Conservation (phyloP, 2,113 vertebrate genomes). For the Camelus dromedarius region DNA sequence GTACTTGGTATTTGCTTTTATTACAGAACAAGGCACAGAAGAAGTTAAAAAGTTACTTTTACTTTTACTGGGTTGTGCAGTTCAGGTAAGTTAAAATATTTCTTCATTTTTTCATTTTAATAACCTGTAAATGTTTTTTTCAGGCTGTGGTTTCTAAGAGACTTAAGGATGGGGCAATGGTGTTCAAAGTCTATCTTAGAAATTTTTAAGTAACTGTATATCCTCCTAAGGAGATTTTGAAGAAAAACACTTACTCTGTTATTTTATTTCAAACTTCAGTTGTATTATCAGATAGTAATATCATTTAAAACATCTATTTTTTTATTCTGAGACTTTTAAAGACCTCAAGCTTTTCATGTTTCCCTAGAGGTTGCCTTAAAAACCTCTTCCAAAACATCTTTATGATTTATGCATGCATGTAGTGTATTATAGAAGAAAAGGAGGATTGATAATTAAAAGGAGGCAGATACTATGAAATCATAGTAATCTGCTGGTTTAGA, state of each 20-base stretch:
- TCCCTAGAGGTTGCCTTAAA: neutral
- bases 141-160: constrained; percentile 57
- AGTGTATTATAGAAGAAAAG: neutral
- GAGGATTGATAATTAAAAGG: neutral
- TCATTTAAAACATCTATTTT: constrained; percentile 33
- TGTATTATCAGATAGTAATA: neutral
- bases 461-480: constrained; percentile 9
- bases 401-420: neutral
- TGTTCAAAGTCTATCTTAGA: constrained; percentile 8
- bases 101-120: constrained; percentile 62
- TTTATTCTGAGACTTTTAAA: neutral
- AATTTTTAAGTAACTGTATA: constrained; percentile 10
- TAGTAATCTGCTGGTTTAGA: neutral
- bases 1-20: constrained; percentile 62
- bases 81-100: constrained; percentile 92
- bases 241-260: neutral
- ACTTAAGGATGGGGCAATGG: neutral
- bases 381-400: neutral
- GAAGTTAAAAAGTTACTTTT: constrained; percentile 97
- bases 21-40: constrained; percentile 95
- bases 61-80: constrained; percentile 97
- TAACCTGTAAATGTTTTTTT: constrained; percentile 16
- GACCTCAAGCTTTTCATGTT: neutral
- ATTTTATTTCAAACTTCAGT: constrained; percentile 28
- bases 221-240: constrained; percentile 37